Conservation (phyloP, 2,888 invertebrate species). For the Luperina testacea region DNA sequence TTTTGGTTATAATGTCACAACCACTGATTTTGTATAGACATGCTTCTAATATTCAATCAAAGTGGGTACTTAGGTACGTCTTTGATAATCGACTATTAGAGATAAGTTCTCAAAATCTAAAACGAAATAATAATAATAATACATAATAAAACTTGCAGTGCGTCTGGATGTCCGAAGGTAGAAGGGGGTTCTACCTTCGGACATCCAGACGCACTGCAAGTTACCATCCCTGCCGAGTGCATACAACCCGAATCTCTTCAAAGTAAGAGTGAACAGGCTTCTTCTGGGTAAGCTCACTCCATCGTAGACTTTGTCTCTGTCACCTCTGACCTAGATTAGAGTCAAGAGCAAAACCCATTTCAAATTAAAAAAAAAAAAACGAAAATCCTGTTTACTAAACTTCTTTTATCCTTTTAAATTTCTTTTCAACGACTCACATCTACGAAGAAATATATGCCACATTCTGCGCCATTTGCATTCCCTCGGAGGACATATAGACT, state of each 20-base stretch:
- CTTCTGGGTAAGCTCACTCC: no score
- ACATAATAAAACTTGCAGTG: no score
- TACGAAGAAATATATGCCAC: slow-evolving; percentile 45
- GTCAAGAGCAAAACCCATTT: no score
- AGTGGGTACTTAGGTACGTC: not conserved
- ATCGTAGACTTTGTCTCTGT: no score
- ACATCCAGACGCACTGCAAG: no score
- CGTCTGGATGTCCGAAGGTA: no score
- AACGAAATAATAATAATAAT: not conserved
- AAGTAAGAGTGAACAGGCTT: no score
- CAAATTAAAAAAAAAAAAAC: no score
- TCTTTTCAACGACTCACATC: slow-evolving; percentile 53
- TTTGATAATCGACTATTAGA: not conserved
- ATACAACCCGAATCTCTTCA: no score
- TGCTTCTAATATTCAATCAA: not conserved
- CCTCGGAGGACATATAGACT: slow-evolving; percentile 52
- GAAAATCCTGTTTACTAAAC: slow-evolving; percentile 31
- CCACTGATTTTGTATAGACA: not conserved
- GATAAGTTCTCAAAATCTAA: slow-evolving; percentile 5
- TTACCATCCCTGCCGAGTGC: no score
- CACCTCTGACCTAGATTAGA: no score
- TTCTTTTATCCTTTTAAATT: slow-evolving; percentile 51
- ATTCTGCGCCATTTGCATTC: slow-evolving; percentile 60
- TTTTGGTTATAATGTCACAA: not conserved
- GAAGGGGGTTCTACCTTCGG: no score